Base-by-base conservation (phyloP, 2,888 invertebrate species). In the Ochlodes sylvanus region DNA sequence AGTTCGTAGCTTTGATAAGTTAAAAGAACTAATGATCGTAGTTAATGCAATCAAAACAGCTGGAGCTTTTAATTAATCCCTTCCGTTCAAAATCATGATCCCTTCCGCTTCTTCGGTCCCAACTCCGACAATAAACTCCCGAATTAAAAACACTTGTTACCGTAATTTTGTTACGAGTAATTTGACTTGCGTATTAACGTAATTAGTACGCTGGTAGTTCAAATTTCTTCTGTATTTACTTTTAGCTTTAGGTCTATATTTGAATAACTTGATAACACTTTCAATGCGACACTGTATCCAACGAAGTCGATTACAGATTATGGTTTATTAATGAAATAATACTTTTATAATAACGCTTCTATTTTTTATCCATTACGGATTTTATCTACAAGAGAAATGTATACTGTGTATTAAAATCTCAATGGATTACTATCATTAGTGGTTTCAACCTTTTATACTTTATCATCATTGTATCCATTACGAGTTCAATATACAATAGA, bases 141-240 rank as follows among this genome's bases (percentile, higher is more conserved):
- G 57, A 62, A 68, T 61, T 62, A 68, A 62, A 68, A 62, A 57
- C 62, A 63, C 62, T 62, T 62, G 55, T 32, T 68, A 32, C 62
- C 62, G 56, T 62, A 62, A 68, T 63, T 63, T 57, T 57, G 62
- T 57, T 50, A 63, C 62, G 68, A 68, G 50, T 57, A 60, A 63
- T 67, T 63, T 57, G 60, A 57, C 55, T 60, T 61, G 54, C 64
- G 62, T 63, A 63, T 56, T 63, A 44, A 41, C 9, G 52, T 63
- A 63, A 63, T 63, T 62, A 62, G 34, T 42, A 7, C 14, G 19
- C 6, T 14, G 27, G 6, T 9, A 1, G 10, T 17, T 7, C 52
- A 15, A 52, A 52, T 62, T 52, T 52, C 21, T 12, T 21, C 52
- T 10, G 6, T 62, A 41, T 17, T 17, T 15, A 2, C 32, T n/a